Base-by-base conservation (phyloP, 2,113 vertebrate genomes). In the Macrotis lagotis region DNA sequence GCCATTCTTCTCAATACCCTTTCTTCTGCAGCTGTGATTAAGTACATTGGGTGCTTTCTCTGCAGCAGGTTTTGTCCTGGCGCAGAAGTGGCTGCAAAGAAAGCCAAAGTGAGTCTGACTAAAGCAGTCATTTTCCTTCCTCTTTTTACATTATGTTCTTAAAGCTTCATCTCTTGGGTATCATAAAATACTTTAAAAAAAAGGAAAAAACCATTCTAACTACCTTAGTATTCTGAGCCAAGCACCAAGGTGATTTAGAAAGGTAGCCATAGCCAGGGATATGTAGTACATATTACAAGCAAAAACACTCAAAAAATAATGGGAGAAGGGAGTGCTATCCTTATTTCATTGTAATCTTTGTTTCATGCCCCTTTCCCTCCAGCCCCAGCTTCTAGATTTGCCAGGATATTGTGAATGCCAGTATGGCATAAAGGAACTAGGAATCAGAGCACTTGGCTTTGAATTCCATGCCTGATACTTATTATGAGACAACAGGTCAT, bases 1-100 rank as follows among this genome's bases (percentile, higher is more conserved):
- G 8, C 66, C n/a, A 8, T 44, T 92, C 89, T 92, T n/a, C 53
- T 93, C 51, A 28, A 1, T 74, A 31, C 95, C 50, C 31, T 74
- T 91, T 92, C 91, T 50, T 14, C 91, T 91, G 50, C 22, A 47
- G 22, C 19, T 90, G 48, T 95, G 94, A 92, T 94, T 91, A 93
- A 97, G 93, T 89, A 96, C 95, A 92, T 50, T 0, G 51, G 92
- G 91, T 97, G 83, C 96, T 96, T 83, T 83, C 90, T 94, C 92
- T 16, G 52, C 25, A 90, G 93, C 52, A 89, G 93, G 74, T 97
- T 98, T 97, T 97, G 91, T 97, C 44, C 50, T 96, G 2, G 93
- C 0, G 94, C 97, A 95, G 51, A 95, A 94, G 91, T 26, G 51
- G 50, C 48, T 37, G 28, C 19, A 83, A 90, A 95, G 83, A 96